Base-by-base conservation (phyloP, 30 jellyfish, hydroid and myxozoan genomes). In the Cassiopea andromeda region DNA sequence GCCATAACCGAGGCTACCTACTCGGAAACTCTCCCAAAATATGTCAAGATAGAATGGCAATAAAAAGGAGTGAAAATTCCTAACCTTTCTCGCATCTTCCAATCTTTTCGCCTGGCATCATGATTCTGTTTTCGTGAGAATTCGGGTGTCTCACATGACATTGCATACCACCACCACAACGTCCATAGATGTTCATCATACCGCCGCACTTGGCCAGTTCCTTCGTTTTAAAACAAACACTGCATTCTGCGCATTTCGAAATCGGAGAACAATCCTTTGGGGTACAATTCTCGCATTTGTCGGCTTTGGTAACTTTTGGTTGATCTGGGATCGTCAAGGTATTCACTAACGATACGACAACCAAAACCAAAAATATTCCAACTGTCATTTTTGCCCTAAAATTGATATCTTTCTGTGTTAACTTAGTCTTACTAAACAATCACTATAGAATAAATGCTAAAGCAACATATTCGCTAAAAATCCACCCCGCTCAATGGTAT, bases 21-120 rank as follows among this genome's bases (percentile, higher is more conserved):
- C 54, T 44, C 16, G 1, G 45, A 1, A 45, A 38, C 15, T 16
- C 60, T 1, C 15, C 48, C 58, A 48, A 9, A 77, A 45, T 1
- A 12, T 60, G 16, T 19, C 46, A 17, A 45, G 2, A 2, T 19
- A 14, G 1, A 27, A 64, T 4, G 15, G 43, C 73, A 17, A 27
- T 4, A 5, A 64, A 4, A 64, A 64, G 6, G 2, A 64, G 38
- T 5, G 15, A 64, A 64, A 14, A 5, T 64, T 13, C 6, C 73
- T 64, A 50, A 92, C 98, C 93, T 87, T 94, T 90, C 67, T 92
- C 98, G 85, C 98, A 92, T 61, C 85, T 77, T 14, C 98, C 98
- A 16, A 76, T 61, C 81, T 92, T 80, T 10, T 59, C 16, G 58
- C 67, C 89, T 1, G 61, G 69, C 69, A 87, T 85, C 69, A 81